Base-by-base conservation (phyloP, 1,140 invertebrate genomes). In the Drosophila nikananu region DNA sequence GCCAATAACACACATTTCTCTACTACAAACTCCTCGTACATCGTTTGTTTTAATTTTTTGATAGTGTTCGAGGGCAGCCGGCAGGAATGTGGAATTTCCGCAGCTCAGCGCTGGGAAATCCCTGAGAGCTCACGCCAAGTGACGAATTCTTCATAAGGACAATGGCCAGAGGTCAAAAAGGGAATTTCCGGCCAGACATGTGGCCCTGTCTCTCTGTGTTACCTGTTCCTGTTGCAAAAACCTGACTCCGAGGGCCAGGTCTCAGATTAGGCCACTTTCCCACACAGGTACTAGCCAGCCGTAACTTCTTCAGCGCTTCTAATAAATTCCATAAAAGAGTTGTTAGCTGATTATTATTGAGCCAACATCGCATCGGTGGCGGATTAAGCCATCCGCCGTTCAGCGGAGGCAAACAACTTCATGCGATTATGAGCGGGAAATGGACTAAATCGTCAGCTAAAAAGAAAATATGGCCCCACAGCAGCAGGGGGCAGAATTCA, bases 111-210 rank as follows among this genome's bases (percentile, higher is more conserved):
- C 46, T 81, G 80, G 84, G 71, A 89, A 86, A 79, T 67, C 78
- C 83, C 68, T 48, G 27, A 25, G 27, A 62, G 83, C 83, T 79
- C 83, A 79, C 55, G 83, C 80, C 80, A 89, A 87, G 81, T 87
- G 84, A 81, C 81, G 83, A 89, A 84, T 90, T 89, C 84, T 66
- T 74, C 77, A 68, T 89, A 89, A 87, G 73, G 64, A 77, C 59
- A 42, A 55, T 60, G 77, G 49, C 46, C 44, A 59, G 54, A 65
- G 61, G 77, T 75, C 74, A 57, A 62, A 57, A 65, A 60, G 86
- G 84, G 84, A 90, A 89, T 90, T 89, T 90, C 84, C 86, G 84
- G 84, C 73, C 80, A 65, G 30, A 82, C 59, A 89, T 81, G 70
- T 80, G 77, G 62, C 77, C 46, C 44, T 2, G 48, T n/a, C 48